Evolutionary conservation across 2,888 invertebrate genomes (phyloP).

Genomic region (Agriopis aurantiaria): DNA sequence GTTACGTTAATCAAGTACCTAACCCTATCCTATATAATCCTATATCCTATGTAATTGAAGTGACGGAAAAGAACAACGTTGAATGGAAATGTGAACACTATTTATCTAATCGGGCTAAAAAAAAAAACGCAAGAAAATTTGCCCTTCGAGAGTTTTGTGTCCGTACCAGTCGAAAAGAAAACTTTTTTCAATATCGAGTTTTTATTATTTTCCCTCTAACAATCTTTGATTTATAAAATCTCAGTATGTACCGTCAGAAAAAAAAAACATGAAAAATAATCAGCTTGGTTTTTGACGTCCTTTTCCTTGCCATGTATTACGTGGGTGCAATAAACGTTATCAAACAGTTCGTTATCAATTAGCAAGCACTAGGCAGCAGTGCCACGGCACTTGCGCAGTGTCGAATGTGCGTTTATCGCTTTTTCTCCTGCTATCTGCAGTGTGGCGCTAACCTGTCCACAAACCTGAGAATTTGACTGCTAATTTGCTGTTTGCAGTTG

Average conservation of each 20-base stretch:
- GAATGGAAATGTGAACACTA: neutral
- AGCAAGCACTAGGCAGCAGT: constrained; percentile 14
- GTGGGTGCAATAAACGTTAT: constrained; percentile 42
- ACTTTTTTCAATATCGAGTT: neutral
- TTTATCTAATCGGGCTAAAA: neutral
- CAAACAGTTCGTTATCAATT: constrained; percentile 40
- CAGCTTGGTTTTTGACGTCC: neutral
- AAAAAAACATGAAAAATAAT: neutral
- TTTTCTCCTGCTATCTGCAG: constrained; percentile 16
- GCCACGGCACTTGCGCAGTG: constrained; percentile 16
- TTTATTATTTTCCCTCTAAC: no score
- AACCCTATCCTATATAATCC: neutral
- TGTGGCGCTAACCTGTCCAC: neutral
- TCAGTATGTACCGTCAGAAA: neutral
- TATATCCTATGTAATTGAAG: neutral
- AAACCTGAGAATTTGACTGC: neutral
- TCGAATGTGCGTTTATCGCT: constrained; percentile 22
- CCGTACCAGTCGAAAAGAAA: neutral
- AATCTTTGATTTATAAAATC: no score
- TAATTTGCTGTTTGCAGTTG: neutral
- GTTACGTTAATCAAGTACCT: constrained; percentile 2
- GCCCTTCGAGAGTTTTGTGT: no score
- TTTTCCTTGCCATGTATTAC: neutral
- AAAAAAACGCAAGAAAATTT: neutral
- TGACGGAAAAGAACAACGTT: neutral